Evolutionary conservation across 1,140 invertebrate species (phyloP).

Genomic region (Ptiloglossa arizonensis): DNA sequence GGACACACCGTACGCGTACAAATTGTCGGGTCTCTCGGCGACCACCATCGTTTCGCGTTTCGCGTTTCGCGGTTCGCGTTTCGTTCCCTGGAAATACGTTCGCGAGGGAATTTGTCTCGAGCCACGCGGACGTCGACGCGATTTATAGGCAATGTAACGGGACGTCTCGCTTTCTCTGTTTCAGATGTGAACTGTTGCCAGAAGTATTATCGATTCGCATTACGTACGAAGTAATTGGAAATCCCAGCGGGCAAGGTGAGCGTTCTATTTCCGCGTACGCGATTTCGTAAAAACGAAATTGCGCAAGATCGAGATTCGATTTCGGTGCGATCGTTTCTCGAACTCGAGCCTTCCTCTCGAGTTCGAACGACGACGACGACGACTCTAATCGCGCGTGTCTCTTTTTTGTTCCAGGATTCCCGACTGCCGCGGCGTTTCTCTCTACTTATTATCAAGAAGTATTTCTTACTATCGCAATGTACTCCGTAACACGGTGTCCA

Average conservation of each 20-base stretch:
- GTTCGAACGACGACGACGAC: neutral
- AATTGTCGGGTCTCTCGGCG: slow-evolving; percentile 34
- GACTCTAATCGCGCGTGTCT: slow-evolving; percentile 14
- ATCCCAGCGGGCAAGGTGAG: slow-evolving; percentile 60
- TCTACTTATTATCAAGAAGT: slow-evolving; percentile 68
- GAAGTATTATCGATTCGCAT: slow-evolving; percentile 65
- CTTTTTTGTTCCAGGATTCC: slow-evolving; percentile 57
- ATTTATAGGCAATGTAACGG: slow-evolving; percentile 30
- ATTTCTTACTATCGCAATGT: slow-evolving; percentile 67
- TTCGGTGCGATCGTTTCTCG: neutral
- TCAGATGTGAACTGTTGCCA: slow-evolving; percentile 65
- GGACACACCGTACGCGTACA: slow-evolving; percentile 25
- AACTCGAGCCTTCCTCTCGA: slow-evolving; percentile 7
- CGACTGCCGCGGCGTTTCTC: slow-evolving; percentile 56
- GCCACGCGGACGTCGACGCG: slow-evolving; percentile 28
- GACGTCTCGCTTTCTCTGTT: slow-evolving; percentile 45
- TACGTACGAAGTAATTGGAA: slow-evolving; percentile 55
- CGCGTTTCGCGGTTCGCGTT: slow-evolving; percentile 34
- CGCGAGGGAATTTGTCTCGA: slow-evolving; percentile 36
- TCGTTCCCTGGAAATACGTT: slow-evolving; percentile 42
- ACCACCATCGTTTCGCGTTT: slow-evolving; percentile 23
- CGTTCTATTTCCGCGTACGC: neutral
- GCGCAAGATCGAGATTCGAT: neutral
- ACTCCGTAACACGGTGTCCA: slow-evolving; percentile 62
- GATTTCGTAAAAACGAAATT: neutral